Evolutionary conservation across 2,888 invertebrate genomes (phyloP).

Genomic region (Stenoptilia bipunctidactyla): DNA sequence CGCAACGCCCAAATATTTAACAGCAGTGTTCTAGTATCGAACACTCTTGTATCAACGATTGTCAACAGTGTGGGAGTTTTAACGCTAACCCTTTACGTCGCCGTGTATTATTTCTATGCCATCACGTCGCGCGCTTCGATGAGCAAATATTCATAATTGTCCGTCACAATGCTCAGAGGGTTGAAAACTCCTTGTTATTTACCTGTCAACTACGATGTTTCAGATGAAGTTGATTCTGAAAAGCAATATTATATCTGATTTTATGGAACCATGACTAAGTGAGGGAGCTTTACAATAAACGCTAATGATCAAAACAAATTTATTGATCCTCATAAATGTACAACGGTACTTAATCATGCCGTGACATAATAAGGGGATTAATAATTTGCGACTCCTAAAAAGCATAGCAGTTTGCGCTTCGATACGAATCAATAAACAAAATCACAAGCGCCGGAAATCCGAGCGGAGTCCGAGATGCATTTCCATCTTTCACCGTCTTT

Average conservation of each 20-base stretch:
- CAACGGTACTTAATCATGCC: constrained; percentile 43
- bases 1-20: no score
- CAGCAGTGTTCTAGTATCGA: neutral
- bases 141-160: constrained; percentile 51
- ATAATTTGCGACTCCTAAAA: constrained; percentile 42
- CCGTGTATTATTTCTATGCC: constrained; percentile 39
- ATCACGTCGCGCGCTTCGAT: constrained; percentile 32
- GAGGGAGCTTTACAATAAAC: no score
- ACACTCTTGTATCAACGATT: constrained; percentile 19
- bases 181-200: constrained; percentile 17
- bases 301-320: constrained; percentile 30
- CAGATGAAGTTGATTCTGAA: no score
- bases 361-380: constrained; percentile 53
- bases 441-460: constrained; percentile 68
- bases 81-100: constrained; percentile 40
- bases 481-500: constrained; percentile 67
- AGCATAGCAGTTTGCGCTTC: constrained; percentile 32
- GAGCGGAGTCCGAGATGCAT: constrained; percentile 67
- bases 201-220: constrained; percentile 14
- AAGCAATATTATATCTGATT: no score
- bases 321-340: constrained; percentile 33
- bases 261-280: no score
- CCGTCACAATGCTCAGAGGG: constrained; percentile 28
- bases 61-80: constrained; percentile 16
- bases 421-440: constrained; percentile 68